Base-by-base conservation (phyloP, 2,113 vertebrate genomes). In the Hyla sarda region DNA sequence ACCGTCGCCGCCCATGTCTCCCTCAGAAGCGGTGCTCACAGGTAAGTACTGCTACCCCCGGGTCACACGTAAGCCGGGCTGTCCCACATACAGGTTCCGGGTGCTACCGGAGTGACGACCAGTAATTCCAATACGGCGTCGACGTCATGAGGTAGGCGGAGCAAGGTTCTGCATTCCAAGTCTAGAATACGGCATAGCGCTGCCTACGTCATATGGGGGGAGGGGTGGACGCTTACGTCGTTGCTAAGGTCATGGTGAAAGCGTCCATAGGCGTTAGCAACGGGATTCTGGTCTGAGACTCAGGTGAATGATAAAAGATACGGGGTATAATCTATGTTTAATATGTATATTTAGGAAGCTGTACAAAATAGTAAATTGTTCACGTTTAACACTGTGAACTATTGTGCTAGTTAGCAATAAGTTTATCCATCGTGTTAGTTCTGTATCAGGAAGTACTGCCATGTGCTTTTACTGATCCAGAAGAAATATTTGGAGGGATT, bases 211-310 rank as follows among this genome's bases (percentile, higher is more conserved):
- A 52, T 0, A 17, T 23, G 25, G 25, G 30, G 41, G 37, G 41
- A 3, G 3, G 41, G n/a, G 7, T 30, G 12, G 65, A 69, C 45
- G 32, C 19, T 58, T 74, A 32, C 50, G 47, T 71, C n/a, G 48
- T 60, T 76, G 25, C 62, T 14, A 73, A 86, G 47, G 45, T 4
- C 32, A 47, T 45, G 65, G 13, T 16, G 28, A 14, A 0, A 45
- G 73, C 54, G 88, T 28, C 28, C 6, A 9, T 45, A 4, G 28
- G 19, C 74, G 62, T 71, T 87, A 69, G 88, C 82, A 87, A 88
- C 88, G 5, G 17, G 54, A 41, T 19, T 25, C 13, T 28, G 74
- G 47, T 5, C 0, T 28, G 11, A 28, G 30, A 10, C 37, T 0
- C 54, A 81, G 56, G 78, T 81, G 41, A 47, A 11, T 30, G 9